phyloP scores from a whole-genome alignment of 2,113 vertebrate species.

The Cryptoleucopteryx plumbea region DNA sequence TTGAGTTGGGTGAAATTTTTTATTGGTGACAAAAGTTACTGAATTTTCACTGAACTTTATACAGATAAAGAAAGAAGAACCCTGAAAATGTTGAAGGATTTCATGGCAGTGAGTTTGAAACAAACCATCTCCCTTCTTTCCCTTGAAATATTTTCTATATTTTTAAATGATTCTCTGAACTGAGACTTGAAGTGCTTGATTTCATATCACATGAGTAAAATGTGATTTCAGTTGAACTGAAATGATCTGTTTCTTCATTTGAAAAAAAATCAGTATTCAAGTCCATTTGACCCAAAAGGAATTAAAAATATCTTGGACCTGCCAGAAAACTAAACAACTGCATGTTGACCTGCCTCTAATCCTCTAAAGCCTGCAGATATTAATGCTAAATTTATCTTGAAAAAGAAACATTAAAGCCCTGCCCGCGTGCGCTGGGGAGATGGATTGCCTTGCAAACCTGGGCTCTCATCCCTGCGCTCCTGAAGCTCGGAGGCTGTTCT shows the following conservation, averaged over 20 bases:
- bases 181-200: not conserved
- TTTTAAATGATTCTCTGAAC: not conserved
- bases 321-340: not conserved
- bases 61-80: not conserved
- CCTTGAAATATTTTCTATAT: not conserved
- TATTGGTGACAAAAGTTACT: not conserved
- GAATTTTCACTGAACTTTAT: not conserved
- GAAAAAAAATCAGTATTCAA: not conserved
- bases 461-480: not conserved
- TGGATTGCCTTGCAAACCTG: not conserved
- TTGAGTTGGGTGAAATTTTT: not conserved
- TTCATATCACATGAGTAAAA: not conserved
- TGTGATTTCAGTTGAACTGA: not conserved
- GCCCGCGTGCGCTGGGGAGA: not conserved
- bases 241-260: not conserved
- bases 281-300: not conserved
- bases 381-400: constrained; percentile 32
- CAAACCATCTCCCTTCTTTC: not conserved
- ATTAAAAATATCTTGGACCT: constrained; percentile 4
- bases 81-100: not conserved
- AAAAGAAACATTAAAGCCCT: not conserved
- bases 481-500: not conserved
- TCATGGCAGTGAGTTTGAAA: not conserved
- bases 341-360: constrained; percentile 2
- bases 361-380: constrained; percentile 19